Percentiles rank a stretch among this genome's conserved stretches.
These are phyloP conservation scores for Neoniphon sammara DNA, from an alignment of 2,797 vertebrate species.

Conservation along the genomic window DNA sequence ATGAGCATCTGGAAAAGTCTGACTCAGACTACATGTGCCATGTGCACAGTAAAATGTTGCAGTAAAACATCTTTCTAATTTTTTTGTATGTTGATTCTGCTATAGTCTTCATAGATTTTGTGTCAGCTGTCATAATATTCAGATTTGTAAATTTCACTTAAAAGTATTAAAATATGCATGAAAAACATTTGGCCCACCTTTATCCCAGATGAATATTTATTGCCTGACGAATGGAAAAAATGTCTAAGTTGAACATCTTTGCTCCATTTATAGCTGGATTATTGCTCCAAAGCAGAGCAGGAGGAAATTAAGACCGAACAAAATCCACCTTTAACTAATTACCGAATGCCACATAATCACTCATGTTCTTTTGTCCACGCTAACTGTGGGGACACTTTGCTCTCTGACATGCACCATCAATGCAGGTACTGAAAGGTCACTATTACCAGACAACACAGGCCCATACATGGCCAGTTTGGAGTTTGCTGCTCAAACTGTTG, in stretches of 20 bases:
- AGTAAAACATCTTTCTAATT: too few species aligned
- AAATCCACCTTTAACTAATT: background rate
- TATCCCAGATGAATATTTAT: background rate
- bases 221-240: constrained; percentile 3
- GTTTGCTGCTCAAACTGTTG: constrained; percentile 34
- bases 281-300: constrained; percentile 25
- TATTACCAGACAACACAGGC: constrained; percentile 54
- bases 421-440: constrained; percentile 43
- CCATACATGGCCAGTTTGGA: constrained; percentile 7
- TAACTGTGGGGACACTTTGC: background rate
- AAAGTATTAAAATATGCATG: constrained; percentile 11
- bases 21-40: constrained; percentile 9
- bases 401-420: constrained; percentile 11
- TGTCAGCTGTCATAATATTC: constrained; percentile 3
- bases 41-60: background rate
- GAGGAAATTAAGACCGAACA: constrained; percentile 11
- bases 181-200: background rate
- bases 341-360: constrained; percentile 1
- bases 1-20: background rate
- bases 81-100: background rate
- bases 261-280: background rate
- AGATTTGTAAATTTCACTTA: background rate
- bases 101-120: background rate
- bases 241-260: constrained; percentile 27
- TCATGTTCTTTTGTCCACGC: background rate